These are phyloP conservation scores for Halcyon chelicuti DNA, from an alignment of 2,797 vertebrate genomes.

Conservation along the genomic window DNA sequence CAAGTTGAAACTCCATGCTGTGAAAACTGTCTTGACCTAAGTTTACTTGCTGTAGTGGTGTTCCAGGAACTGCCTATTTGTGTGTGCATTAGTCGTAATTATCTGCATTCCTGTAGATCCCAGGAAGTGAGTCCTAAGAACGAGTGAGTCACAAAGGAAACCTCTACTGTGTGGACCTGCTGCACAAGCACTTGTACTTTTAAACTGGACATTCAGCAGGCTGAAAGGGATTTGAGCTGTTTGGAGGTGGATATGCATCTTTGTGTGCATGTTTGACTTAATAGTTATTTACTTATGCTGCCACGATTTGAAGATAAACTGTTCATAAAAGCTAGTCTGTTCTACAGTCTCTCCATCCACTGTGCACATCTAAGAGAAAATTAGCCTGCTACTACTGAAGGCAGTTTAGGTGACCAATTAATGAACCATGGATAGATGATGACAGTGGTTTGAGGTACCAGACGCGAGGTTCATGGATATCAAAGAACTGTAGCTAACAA, in stretches of 20 bases:
- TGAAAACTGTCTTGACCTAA: constrained; percentile 60
- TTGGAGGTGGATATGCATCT: neutral
- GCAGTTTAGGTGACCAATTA: neutral
- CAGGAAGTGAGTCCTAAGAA: neutral
- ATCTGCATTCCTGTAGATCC: neutral
- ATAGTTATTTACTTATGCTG: neutral
- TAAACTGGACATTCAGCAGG: neutral
- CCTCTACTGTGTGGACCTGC: neutral
- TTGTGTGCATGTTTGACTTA: accelerated
- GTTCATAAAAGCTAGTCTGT: neutral
- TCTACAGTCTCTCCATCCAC: neutral
- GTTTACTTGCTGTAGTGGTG: constrained; percentile 11
- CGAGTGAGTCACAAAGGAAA: neutral
- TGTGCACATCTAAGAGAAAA: neutral
- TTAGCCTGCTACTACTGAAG: neutral
- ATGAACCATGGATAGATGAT: neutral
- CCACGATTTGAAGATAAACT: neutral
- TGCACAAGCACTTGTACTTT: neutral
- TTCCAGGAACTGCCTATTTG: constrained; percentile 7
- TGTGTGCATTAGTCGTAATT: neutral
- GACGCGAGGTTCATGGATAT: neutral
- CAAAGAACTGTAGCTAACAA: neutral
- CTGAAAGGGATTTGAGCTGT: neutral
- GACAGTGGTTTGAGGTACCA: neutral
- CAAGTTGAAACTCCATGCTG: constrained; percentile 39